These are phyloP conservation scores for Chrysina gloriosa DNA, from an alignment of 2,888 invertebrate genomes.

Conservation along the genomic window DNA sequence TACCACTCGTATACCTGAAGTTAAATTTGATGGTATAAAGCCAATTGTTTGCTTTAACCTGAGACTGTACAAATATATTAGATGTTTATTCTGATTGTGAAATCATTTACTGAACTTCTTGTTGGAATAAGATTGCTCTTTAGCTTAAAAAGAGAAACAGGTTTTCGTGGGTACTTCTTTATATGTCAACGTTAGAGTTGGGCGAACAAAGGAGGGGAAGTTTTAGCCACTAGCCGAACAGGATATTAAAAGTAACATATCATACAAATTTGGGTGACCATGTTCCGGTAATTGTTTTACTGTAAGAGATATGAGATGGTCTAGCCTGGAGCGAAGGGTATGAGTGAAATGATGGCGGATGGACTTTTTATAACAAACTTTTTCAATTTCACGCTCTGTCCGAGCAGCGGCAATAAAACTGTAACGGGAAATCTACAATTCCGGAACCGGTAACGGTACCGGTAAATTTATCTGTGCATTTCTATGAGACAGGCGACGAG, in stretches of 20 bases:
- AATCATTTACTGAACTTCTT: no score
- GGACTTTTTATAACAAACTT: slow-evolving; percentile 62
- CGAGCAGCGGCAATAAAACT: slow-evolving; percentile 61
- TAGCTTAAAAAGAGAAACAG: no score
- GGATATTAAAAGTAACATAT: slow-evolving; percentile 49
- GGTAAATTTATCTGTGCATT: slow-evolving; percentile 60
- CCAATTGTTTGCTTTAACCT: no score
- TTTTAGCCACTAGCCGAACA: slow-evolving; percentile 43
- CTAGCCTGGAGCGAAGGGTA: slow-evolving; percentile 47
- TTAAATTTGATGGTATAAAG: no score
- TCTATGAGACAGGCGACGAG: slow-evolving; percentile 52
- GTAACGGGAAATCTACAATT: slow-evolving; percentile 63
- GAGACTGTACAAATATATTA: no score
- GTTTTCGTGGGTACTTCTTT: no score
- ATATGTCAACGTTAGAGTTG: no score
- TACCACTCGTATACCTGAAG: no score
- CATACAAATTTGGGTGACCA: slow-evolving; percentile 43
- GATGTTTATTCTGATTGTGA: no score
- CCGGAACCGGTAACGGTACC: slow-evolving; percentile 51
- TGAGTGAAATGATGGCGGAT: slow-evolving; percentile 46
- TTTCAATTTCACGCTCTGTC: slow-evolving; percentile 64
- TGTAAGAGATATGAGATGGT: slow-evolving; percentile 54
- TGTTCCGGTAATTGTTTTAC: slow-evolving; percentile 58
- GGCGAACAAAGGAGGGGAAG: neutral
- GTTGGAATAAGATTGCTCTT: no score